Base-by-base conservation (phyloP, 1,140 invertebrate species). In the Ceratosolen solmsi region DNA sequence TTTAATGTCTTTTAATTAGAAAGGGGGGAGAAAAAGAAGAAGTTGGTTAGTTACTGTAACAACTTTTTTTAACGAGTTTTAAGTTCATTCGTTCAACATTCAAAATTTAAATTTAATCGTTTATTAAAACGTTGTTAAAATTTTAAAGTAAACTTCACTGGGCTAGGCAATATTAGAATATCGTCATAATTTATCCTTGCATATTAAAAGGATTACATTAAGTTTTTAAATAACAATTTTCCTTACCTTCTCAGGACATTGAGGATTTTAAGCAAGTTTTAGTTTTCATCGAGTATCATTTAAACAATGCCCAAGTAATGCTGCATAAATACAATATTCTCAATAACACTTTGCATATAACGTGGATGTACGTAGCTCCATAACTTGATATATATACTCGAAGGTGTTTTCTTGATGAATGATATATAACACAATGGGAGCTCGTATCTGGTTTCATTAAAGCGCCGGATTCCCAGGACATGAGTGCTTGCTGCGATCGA, bases 401-500 rank as follows among this genome's bases (percentile, higher is more conserved):
- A 22, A 65, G 33, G 60, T 65, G 60, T 65, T 65, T 65, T 65
- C 60, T 65, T 65, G 9, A 36, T 36, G 33, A 65, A 65, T 65
- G 30, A 65, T 65, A 36, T 65, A 65, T 65, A 36, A 33, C 25
- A 36, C 27, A 7, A 36, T 20, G 36, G 30, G 30, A 36, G 30
- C 11, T 65, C 30, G 17, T 65, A 36, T 65, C 60, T 73, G 41
- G 9, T 78, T 78, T 65, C 17, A 58, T 70, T 51, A 51, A 84
- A 89, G 89, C 58, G 75, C 89, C 73, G 88, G 89, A 63, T 88
- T 88, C 83, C 87, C 87, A 33, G 88, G 88, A 36, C 86, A 82
- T 72, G 83, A 85, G 41, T 89, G 90, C 79, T 84, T 90, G 46
- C 86, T 91, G 25, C 85, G 88, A 85, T 86, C 87, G 56, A 90